phyloP scores from a whole-genome alignment of 2,888 invertebrate genomes.

The Apeira syringaria region DNA sequence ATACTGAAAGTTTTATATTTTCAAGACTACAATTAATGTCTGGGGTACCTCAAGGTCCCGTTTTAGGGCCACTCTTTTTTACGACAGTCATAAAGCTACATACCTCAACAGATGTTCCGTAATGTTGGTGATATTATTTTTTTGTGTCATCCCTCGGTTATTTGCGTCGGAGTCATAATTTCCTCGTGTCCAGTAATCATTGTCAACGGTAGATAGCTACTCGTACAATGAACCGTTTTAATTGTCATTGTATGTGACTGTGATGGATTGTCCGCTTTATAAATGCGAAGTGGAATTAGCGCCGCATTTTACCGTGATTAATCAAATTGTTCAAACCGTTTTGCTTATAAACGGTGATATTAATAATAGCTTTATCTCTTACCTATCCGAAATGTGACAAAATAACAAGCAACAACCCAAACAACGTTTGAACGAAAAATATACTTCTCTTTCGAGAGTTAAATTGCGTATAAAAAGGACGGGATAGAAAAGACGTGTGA shows the following conservation, averaged over 20 bases:
- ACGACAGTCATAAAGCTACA: constrained; percentile 27
- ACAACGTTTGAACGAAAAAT: too few species aligned
- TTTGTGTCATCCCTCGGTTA: constrained; percentile 26
- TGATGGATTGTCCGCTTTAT: constrained; percentile 39
- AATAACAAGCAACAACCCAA: not conserved
- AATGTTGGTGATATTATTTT: constrained; percentile 20
- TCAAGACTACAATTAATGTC: constrained; percentile 22
- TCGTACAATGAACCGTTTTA: constrained; percentile 44
- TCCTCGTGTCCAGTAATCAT: constrained; percentile 33
- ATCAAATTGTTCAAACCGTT: constrained; percentile 36
- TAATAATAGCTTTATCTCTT: constrained; percentile 14
- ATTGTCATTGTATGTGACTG: constrained; percentile 42
- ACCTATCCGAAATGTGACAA: not conserved
- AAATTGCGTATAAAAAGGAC: not conserved
- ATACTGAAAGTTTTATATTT: constrained; percentile 19
- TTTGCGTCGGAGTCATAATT: constrained; percentile 27
- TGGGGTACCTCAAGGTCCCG: constrained; percentile 23
- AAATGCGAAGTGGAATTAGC: constrained; percentile 36
- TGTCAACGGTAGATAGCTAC: constrained; percentile 29
- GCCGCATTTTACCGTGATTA: constrained; percentile 40
- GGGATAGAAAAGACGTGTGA: too few species aligned
- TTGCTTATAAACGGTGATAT: constrained; percentile 13
- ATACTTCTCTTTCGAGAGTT: not conserved
- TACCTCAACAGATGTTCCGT: constrained; percentile 23
- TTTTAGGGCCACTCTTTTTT: constrained; percentile 29